phyloP scores from a whole-genome alignment of 2,888 invertebrate genomes.

The Pyrgus malvae region DNA sequence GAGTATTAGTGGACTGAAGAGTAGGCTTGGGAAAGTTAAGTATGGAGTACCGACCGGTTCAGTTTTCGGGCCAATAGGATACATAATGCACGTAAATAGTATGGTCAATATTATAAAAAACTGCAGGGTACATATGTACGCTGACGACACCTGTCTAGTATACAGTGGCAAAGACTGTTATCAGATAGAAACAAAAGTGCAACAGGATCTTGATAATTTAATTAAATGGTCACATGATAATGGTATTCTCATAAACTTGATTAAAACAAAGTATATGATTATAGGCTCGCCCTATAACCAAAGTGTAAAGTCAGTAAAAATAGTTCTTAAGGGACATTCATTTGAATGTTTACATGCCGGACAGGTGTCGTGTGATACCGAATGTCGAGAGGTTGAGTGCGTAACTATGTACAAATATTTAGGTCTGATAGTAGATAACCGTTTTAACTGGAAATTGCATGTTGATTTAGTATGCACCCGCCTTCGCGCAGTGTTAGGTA shows the following conservation, averaged over 20 bases:
- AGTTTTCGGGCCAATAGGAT: conserved; percentile 32
- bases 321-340: background rate
- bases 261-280: conserved; percentile 24
- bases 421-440: background rate
- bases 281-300: conserved; percentile 15
- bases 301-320: background rate
- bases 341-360: background rate
- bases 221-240: conserved; percentile 29
- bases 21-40: conserved; percentile 1
- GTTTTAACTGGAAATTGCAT: background rate
- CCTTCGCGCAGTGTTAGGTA: background rate
- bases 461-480: background rate
- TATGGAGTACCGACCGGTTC: conserved; percentile 34
- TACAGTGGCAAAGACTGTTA: conserved; percentile 15
- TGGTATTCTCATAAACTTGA: conserved; percentile 27
- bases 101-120: conserved; percentile 23
- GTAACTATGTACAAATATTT: background rate
- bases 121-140: conserved; percentile 30
- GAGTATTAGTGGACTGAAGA: background rate
- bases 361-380: background rate
- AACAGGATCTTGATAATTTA: conserved; percentile 24
- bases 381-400: background rate
- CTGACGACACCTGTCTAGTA: conserved; percentile 31
- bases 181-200: conserved; percentile 21
- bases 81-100: conserved; percentile 32